phyloP scores from a whole-genome alignment of 2,888 invertebrate genomes.

The Scaptomyza parva region DNA sequence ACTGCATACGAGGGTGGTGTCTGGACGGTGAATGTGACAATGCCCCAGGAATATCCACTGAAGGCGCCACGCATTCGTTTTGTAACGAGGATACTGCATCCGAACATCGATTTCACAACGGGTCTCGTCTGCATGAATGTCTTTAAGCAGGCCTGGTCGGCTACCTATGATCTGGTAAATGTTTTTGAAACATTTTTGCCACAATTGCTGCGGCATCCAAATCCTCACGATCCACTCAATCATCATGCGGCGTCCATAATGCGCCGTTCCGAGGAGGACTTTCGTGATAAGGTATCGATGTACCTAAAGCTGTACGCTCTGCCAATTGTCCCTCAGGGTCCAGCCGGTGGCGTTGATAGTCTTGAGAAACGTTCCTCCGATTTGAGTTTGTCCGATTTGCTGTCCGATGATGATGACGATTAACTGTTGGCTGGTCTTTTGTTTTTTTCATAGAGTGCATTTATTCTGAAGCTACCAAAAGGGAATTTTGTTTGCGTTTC shows the following conservation, averaged over 20 bases:
- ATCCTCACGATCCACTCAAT: slow-evolving; percentile 65
- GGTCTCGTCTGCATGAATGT: slow-evolving; percentile 71
- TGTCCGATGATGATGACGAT: slow-evolving; percentile 56
- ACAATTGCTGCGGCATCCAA: slow-evolving; percentile 63
- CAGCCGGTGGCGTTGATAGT: slow-evolving; percentile 10
- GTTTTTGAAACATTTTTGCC: slow-evolving; percentile 71
- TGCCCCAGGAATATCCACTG: slow-evolving; percentile 66
- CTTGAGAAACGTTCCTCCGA: slow-evolving; percentile 63
- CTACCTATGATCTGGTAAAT: slow-evolving; percentile 66
- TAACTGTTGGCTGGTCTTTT: slow-evolving; percentile 52
- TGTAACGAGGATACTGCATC: slow-evolving; percentile 64
- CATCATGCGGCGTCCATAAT: slow-evolving; percentile 62
- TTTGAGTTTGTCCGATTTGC: slow-evolving; percentile 60
- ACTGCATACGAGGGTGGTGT: slow-evolving; percentile 67
- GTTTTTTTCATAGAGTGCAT: slow-evolving; percentile 42
- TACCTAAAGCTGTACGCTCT: slow-evolving; percentile 61
- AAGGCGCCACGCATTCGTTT: slow-evolving; percentile 65
- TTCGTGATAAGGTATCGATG: slow-evolving; percentile 52
- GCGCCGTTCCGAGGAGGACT: slow-evolving; percentile 57
- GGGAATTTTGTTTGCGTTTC: slow-evolving; percentile 14
- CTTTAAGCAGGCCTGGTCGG: slow-evolving; percentile 70
- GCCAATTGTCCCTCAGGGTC: slow-evolving; percentile 38
- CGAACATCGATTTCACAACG: slow-evolving; percentile 66
- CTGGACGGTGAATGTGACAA: slow-evolving; percentile 61
- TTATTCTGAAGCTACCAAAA: slow-evolving; percentile 34